Evolutionary conservation across 2,113 vertebrate genomes (phyloP), one percentile per base, ranked within the genome.

Genomic region (Phrynosoma platyrhinos): DNA sequence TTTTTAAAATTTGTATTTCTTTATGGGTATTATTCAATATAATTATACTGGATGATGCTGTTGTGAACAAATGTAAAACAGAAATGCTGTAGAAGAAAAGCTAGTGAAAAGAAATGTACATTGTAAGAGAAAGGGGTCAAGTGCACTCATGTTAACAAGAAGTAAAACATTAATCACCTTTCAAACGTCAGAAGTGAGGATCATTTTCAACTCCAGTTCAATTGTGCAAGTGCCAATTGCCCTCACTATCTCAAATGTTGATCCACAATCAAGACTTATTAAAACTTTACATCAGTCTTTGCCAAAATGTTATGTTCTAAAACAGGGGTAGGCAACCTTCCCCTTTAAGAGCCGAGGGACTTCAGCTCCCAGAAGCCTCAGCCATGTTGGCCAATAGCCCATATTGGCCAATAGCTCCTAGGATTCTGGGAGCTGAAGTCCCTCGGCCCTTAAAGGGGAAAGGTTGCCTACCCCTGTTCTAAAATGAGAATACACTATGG

Each of bases 161-260:
- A 92, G 89, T 93, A 95, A 95, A 95, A 94, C 92, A 93, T 92
- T 91, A 95, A 93, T 87, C 87, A 74, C 55, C 89, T 93, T 95
- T 95, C 89, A 91, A 86, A 92, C 82, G 88, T 88, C 89, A 91
- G 32, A 2, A 62, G 40, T 23, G 58, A 23, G n/a, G 5, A 36
- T n/a, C 6, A 87, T 89, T 87, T 89, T 36, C 91, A 88, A 92
- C 94, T 92, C 90, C 91, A 90, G 93, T 87, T 83, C 91, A 92
- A 90, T 87, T 83, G 76, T 58, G 32, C 40, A 87, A 58, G 62
- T 62, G 55, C 23, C 18, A n/a, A 32, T 82, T 8, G 52, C 4
- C 36, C 40, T 18, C 18, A 74, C 6, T n/a, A 58, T 58, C 47
- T 82, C 27, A 87, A 87, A 75, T 32, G 62, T 64, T 23, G 55